Evolutionary conservation across 1,140 invertebrate species (phyloP), one percentile per base, ranked within the genome.

Genomic region (Aphelenchoides fujianensis): DNA sequence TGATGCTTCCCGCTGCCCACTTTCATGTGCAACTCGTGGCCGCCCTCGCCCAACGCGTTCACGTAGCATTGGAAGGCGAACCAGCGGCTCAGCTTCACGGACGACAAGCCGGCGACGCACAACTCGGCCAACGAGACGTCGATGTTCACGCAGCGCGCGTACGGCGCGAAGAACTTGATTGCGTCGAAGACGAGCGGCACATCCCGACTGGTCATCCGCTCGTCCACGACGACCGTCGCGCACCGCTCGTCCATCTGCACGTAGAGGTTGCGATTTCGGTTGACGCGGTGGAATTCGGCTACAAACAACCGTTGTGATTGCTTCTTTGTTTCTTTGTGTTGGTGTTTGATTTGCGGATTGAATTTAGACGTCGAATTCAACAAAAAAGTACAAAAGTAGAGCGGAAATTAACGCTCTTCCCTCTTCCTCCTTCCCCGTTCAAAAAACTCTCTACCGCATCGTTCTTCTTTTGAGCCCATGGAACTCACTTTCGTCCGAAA

Each of bases 51-150:
- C 27, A 72, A 31, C 7, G 71, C 53, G 35, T 74, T 31, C 1
- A 72, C 55, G 37, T 72, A 72, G n/a, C 48, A 32, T 37, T 64
- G 30, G 32, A 72, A 72, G 3, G 72, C 27, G 28, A 61, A 55
- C 71, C 71, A 72, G 19, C 71, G 55, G 16, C 36, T 35, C 1
- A 72, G 36, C 41, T 72, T 72, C 23, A 71, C 31, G 32, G 70
- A 34, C 7, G 61, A 68, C 23, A 73, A 34, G 16, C 36, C 70
- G 9, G 53, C 70, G 31, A 54, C 9, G 16, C n/a, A 19, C 36
- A 32, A 66, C 16, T 41, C 55, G 27, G 61, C 69, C 12, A 41
- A 57, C 16, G 53, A n/a, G 5, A 48, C 62, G 31, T 67, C 61
- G 3, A 70, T 67, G 16, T 35, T 70, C n/a, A 70, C 34, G 23